Base-by-base conservation (phyloP, 2,113 vertebrate genomes). In the Channa maculata region DNA sequence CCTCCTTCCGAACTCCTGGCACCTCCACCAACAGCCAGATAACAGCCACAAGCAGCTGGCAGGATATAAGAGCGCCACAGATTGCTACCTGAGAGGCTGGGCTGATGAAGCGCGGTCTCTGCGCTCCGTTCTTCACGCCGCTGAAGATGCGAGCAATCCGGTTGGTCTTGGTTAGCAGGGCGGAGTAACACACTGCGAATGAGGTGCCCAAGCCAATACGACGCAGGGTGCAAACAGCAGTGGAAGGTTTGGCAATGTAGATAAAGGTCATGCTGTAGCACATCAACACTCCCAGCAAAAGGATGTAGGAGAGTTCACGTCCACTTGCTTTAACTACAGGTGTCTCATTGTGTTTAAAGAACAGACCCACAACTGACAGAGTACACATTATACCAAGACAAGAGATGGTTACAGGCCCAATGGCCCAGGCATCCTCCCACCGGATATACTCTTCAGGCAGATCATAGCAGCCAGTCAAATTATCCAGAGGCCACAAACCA, bases 201-300 rank as follows among this genome's bases (percentile, higher is more conserved):
- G 98, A 98, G 0, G 97, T 98, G 65, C 98, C 98, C 67, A 99
- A 82, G 13, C 97, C 97, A 0, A 99, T 90, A 3, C 98, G 96
- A 2, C 98, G 96, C 0, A 99, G 87, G 0, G 97, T 96, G 80
- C 98, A 99, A 48, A 99, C 96, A 0, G 77, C 94, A 0, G 95
- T 95, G 54, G 98, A 99, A 0, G 98, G 98, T 90, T 99, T 99
- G 1, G 95, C 88, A 0, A 99, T 98, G 93, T 99, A 97, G 90
- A 99, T 89, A 86, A 99, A 98, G 36, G 98, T 99, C 94, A 99
- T 99, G 92, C 95, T 95, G 85, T 99, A 99, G 92, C 98, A 99
- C 94, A 99, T 97, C 52, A 99, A 93, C 43, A 99, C 96, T 0
- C 98, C 97, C 0, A 96, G 89, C 62, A 99, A 91, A 36, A 99